Evolutionary conservation across 1,140 invertebrate genomes (phyloP).

Genomic region (Drosophila kohkoa): DNA sequence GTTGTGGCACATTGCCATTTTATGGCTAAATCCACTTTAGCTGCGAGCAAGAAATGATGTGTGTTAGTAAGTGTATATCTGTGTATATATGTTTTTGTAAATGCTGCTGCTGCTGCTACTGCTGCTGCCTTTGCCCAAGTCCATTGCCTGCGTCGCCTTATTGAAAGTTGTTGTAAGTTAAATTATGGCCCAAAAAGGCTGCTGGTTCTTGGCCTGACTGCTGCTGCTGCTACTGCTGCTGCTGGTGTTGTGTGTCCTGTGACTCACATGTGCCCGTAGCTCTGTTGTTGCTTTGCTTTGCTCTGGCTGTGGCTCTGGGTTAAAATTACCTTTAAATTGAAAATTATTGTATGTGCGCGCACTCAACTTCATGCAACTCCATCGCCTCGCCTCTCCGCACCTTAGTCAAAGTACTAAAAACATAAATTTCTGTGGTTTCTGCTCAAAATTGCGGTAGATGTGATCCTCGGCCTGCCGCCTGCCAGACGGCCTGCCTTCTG

Average conservation of each 20-base stretch:
- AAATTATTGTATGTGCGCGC: conserved; percentile 82
- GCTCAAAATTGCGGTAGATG: conserved; percentile 68
- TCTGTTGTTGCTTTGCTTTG: background rate
- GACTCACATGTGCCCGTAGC: conserved; percentile 25
- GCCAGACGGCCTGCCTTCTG: background rate
- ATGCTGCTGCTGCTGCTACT: conserved; percentile 25
- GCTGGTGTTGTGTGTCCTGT: conserved; percentile 31
- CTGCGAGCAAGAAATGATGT: conserved; percentile 52
- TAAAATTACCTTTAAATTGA: conserved; percentile 83
- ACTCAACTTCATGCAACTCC: conserved; percentile 64
- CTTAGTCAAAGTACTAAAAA: conserved; percentile 50
- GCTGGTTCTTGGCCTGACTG: conserved; percentile 24
- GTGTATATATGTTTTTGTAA: background rate
- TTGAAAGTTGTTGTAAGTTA: conserved; percentile 83
- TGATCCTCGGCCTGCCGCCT: background rate
- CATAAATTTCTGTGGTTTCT: conserved; percentile 79
- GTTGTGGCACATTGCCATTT: conserved; percentile 73
- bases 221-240: conserved; percentile 43
- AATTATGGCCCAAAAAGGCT: conserved; percentile 76
- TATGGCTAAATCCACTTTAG: conserved; percentile 82
- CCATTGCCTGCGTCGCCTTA: conserved; percentile 63
- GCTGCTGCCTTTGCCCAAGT: conserved; percentile 13
- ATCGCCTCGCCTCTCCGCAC: conserved; percentile 25
- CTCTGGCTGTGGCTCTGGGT: conserved; percentile 23
- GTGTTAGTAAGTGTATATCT: conserved; percentile 18